Evolutionary conservation across 2,888 invertebrate genomes (phyloP).

Genomic region (Panopea generosa): DNA sequence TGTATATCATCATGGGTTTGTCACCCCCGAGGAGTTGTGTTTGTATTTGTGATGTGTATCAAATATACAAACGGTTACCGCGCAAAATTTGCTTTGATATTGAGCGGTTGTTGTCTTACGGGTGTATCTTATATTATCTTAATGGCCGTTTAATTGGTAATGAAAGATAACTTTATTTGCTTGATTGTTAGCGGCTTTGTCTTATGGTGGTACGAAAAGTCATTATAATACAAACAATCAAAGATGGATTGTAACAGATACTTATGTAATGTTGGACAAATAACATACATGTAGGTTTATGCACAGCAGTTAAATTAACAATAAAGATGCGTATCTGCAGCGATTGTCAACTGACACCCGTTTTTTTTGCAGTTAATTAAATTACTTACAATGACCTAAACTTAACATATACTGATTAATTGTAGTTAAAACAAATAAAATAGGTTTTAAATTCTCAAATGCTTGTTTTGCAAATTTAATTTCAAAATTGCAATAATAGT

Average conservation of each 20-base stretch:
- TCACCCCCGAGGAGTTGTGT: slow-evolving; percentile 23
- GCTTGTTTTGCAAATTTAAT: too few relatives aligned
- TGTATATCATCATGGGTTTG: slow-evolving; percentile 16
- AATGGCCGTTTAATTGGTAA: slow-evolving; percentile 46
- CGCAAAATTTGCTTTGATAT: slow-evolving; percentile 37
- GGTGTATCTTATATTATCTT: slow-evolving; percentile 25
- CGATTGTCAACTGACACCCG: too few relatives aligned
- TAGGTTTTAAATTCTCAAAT: too few relatives aligned
- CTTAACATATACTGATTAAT: too few relatives aligned
- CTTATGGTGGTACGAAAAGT: slow-evolving; percentile 42
- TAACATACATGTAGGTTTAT: slow-evolving; percentile 24
- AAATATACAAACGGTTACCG: slow-evolving; percentile 44
- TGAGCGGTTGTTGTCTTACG: slow-evolving; percentile 39
- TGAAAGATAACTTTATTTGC: slow-evolving; percentile 32
- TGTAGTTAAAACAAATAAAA: too few relatives aligned
- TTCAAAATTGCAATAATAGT: too few relatives aligned
- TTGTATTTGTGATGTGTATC: slow-evolving; percentile 44
- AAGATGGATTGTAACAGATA: background rate
- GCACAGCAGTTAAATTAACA: background rate
- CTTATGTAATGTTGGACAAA: slow-evolving; percentile 20
- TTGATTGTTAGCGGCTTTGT: slow-evolving; percentile 16
- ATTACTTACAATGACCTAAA: too few relatives aligned
- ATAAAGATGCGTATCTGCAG: background rate
- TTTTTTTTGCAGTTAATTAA: too few relatives aligned
- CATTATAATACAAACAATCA: slow-evolving; percentile 22